Percentiles rank a stretch among this genome's conserved stretches.
Conservation (phyloP, 2,797 vertebrate species). For the Rhadinocentrus ornatus region DNA sequence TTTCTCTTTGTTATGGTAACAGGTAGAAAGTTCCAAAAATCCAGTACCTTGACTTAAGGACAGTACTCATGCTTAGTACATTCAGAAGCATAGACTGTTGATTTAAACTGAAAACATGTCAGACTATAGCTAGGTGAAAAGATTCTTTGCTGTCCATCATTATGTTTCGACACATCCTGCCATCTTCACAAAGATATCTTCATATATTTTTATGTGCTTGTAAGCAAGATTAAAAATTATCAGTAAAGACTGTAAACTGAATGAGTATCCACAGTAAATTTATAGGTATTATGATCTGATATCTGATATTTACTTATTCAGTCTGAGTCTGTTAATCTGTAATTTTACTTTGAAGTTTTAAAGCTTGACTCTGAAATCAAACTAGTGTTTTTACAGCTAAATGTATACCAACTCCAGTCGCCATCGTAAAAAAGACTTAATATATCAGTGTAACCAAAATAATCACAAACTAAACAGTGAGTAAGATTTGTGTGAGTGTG, state of each 20-base stretch:
- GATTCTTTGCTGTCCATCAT: neutral
- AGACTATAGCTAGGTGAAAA: neutral
- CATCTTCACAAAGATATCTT: conserved; percentile 1
- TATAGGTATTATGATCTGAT: neutral
- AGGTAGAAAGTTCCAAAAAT: neutral
- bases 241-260: neutral
- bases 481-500: conserved; percentile 8
- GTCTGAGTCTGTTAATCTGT: neutral
- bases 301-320: neutral
- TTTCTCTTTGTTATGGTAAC: neutral
- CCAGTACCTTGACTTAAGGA: neutral
- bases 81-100: neutral
- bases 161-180: neutral
- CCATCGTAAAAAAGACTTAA: conserved; percentile 6
- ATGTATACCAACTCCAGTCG: neutral
- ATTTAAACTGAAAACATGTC: neutral
- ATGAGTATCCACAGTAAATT: neutral
- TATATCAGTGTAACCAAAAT: neutral
- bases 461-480: neutral
- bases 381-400: neutral
- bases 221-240: neutral
- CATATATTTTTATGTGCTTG: neutral
- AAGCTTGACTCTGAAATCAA: conserved; percentile 1
- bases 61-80: neutral
- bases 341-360: conserved; percentile 9